phyloP scores from a whole-genome alignment of 2,797 vertebrate species.

The Malacoctenus gilli region DNA sequence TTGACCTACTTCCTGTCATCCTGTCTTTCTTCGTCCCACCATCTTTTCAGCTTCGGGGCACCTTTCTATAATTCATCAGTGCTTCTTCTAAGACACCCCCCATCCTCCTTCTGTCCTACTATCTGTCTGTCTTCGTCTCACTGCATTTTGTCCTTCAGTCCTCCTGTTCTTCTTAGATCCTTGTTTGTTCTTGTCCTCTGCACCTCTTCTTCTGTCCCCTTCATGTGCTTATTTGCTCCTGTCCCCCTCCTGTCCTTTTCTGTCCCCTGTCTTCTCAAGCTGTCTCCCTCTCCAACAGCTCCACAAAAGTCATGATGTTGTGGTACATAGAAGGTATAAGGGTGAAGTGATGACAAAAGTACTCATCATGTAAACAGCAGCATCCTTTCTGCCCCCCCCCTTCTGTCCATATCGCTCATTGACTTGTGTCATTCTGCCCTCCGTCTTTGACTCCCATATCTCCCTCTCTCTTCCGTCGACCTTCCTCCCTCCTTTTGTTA shows the following conservation, averaged over 20 bases:
- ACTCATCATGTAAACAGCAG: no score
- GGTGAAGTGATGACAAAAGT: no score
- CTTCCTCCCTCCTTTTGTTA: no score
- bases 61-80: slow-evolving; percentile 64
- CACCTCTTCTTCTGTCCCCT: not conserved
- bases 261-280: no score
- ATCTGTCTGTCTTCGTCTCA: not conserved
- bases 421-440: no score
- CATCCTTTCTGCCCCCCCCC: no score
- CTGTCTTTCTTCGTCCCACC: not conserved
- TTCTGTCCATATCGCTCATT: no score
- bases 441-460: no score
- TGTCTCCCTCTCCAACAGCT: not conserved
- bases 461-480: no score
- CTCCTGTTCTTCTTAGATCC: slow-evolving; percentile 2
- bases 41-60: slow-evolving; percentile 56
- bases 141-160: not conserved
- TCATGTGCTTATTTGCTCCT: slow-evolving; percentile 4
- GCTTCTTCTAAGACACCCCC: slow-evolving; percentile 42
- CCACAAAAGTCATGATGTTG: no score
- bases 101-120: not conserved
- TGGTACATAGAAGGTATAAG: no score
- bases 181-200: not conserved
- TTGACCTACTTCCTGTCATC: slow-evolving; percentile 9
- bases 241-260: not conserved